Base-by-base conservation (phyloP, 1,140 invertebrate species). In the Alviniconcha marisindica region DNA sequence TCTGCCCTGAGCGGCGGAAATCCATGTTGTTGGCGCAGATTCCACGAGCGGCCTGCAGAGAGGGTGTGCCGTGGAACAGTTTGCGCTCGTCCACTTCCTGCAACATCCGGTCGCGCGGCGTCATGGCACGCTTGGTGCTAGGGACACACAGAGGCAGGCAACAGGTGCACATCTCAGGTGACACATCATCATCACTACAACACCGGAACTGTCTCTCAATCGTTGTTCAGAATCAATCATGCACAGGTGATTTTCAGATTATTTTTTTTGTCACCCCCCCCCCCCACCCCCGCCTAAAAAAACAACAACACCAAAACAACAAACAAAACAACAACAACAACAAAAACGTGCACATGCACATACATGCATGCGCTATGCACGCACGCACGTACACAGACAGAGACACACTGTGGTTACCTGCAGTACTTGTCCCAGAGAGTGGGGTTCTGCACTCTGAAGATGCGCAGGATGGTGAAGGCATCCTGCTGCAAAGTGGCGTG, bases 11-110 rank as follows among this genome's bases (percentile, higher is more conserved):
- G 28, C 88, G 79, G 24, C 90, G 81, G 15, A 84, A 87, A 74
- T 91, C 90, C 69, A 91, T 90, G 24, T 89, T 89, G 66, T 91
- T 89, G 5, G 80, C 77, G 69, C 88, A 87, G 12, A 91, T 90
- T 14, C 88, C 88, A 80, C 88, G 76, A 33, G 51, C 85, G 0
- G 87, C 77, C 24, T 80, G 78, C 28, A 73, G n/a, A 15, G 77
- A 69, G 1, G 84, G 79, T 14, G 90, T 90, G 21, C 90, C 90
- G 81, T 91, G 90, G 51, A 88, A 90, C 5, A 91, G 78, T 18
- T 73, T 74, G 31, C 74, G 77, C n/a, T 89, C 87, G 33, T 86
- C 69, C 1, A 87, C 48, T 21, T 87, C 80, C 38, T 77, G n/a
- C 31, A 31, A 48, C 4, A 28, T 54, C 10, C 24, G 28, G 33